These are phyloP conservation scores for Leuciscus idus DNA, from an alignment of 2,113 vertebrate genomes.

Conservation along the genomic window DNA sequence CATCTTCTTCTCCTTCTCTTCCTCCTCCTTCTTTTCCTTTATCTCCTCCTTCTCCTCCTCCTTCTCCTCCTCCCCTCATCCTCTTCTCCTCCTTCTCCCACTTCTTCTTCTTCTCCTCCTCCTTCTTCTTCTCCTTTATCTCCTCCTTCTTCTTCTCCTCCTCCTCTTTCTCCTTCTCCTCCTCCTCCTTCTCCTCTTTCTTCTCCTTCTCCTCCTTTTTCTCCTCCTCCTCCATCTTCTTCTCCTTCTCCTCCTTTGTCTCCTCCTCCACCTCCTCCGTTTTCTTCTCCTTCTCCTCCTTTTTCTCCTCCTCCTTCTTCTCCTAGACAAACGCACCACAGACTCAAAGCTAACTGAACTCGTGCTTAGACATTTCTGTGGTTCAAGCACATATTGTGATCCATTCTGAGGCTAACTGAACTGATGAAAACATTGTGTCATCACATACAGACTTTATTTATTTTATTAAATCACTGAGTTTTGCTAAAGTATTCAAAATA, in stretches of 20 bases:
- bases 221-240: too few relatives aligned
- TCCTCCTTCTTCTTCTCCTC: too few relatives aligned
- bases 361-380: background rate
- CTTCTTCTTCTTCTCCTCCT: too few relatives aligned
- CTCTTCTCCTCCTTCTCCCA: too few relatives aligned
- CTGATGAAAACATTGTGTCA: background rate
- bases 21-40: accelerated
- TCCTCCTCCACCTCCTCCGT: too few relatives aligned
- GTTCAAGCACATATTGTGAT: background rate
- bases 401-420: background rate
- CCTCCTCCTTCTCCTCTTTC: accelerated
- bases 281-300: accelerated
- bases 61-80: too few relatives aligned
- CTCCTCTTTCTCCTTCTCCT: too few relatives aligned
- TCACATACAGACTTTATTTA: background rate
- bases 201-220: too few relatives aligned
- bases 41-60: too few relatives aligned
- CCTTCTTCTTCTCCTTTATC: too few relatives aligned
- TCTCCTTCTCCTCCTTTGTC: accelerated
- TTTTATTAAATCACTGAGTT: background rate
- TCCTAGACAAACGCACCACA: background rate
- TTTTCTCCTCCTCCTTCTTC: too few relatives aligned
- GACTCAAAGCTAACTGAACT: background rate
- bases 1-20: too few relatives aligned
- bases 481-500: background rate